Conservation (phyloP, 2,888 invertebrate species). For the Cacoxenus indagator region DNA sequence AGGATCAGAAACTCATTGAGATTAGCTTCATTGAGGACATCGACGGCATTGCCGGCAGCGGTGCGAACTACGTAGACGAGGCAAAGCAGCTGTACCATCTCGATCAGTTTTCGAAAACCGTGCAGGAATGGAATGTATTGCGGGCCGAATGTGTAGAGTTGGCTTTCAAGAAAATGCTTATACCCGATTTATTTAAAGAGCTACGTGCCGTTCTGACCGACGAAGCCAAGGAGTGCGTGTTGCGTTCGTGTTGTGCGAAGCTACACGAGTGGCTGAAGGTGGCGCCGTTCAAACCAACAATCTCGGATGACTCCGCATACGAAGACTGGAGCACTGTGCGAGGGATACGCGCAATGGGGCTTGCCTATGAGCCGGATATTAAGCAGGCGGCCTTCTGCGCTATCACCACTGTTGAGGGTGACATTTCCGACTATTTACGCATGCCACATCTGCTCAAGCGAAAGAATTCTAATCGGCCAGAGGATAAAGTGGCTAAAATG, state of each 20-base stretch:
- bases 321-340: conserved; percentile 87
- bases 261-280: conserved; percentile 91
- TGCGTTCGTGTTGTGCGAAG: conserved; percentile 87
- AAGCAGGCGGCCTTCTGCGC: conserved; percentile 90
- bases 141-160: conserved; percentile 89
- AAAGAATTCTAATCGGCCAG: conserved; percentile 79
- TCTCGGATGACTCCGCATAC: conserved; percentile 86
- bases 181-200: conserved; percentile 91
- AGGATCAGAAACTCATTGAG: conserved; percentile 85
- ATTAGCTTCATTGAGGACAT: conserved; percentile 81
- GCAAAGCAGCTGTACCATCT: conserved; percentile 78
- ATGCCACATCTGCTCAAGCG: conserved; percentile 88
- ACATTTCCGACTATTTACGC: conserved; percentile 91
- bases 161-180: conserved; percentile 88
- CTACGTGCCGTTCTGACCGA: conserved; percentile 82
- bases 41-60: conserved; percentile 79
- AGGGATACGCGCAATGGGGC: conserved; percentile 88
- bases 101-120: conserved; percentile 95
- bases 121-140: conserved; percentile 95
- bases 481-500: conserved; percentile 78
- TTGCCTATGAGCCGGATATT: conserved; percentile 90
- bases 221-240: conserved; percentile 89
- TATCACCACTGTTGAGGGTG: conserved; percentile 89
- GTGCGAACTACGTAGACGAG: conserved; percentile 87
- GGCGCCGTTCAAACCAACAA: conserved; percentile 79